phyloP scores from a whole-genome alignment of 2,888 invertebrate species.

The Neocrepidodera transversa region DNA sequence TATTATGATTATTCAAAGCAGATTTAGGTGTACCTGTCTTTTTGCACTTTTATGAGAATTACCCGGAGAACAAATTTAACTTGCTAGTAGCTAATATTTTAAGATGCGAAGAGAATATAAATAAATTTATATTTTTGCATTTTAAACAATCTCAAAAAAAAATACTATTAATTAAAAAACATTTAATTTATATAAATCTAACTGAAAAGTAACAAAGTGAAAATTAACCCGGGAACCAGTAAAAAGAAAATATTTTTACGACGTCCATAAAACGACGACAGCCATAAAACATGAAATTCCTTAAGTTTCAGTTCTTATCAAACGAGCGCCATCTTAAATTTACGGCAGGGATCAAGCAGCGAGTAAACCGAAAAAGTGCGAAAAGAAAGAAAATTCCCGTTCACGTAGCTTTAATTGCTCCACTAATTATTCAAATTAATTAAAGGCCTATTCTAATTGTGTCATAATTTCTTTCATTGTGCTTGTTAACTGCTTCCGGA shows the following conservation, averaged over 20 bases:
- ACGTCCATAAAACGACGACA: no score
- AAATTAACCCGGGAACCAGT: no score
- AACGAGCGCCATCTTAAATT: conserved; percentile 3
- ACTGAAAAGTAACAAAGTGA: no score
- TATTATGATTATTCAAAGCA: conserved; percentile 25
- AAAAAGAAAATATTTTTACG: no score
- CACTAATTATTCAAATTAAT: conserved; percentile 37
- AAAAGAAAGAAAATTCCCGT: conserved; percentile 25
- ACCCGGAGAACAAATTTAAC: conserved; percentile 11
- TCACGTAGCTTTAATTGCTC: conserved; percentile 32
- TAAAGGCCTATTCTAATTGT: conserved; percentile 28
- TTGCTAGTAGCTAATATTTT: conserved; percentile 13
- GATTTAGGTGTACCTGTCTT: conserved; percentile 22
- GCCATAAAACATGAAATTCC: conserved; percentile 2
- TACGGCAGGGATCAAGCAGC: not conserved
- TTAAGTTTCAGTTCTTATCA: not conserved
- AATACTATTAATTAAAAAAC: no score
- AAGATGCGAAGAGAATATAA: not conserved
- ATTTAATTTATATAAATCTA: no score
- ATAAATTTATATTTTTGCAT: no score
- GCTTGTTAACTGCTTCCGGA: conserved; percentile 28
- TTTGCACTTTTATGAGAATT: conserved; percentile 19
- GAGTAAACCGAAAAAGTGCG: conserved; percentile 5
- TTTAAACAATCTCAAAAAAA: no score
- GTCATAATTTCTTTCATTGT: conserved; percentile 34